Evolutionary conservation across 2,113 vertebrate genomes (phyloP), one percentile per base, ranked within the genome.

Genomic region (Siniperca chuatsi): DNA sequence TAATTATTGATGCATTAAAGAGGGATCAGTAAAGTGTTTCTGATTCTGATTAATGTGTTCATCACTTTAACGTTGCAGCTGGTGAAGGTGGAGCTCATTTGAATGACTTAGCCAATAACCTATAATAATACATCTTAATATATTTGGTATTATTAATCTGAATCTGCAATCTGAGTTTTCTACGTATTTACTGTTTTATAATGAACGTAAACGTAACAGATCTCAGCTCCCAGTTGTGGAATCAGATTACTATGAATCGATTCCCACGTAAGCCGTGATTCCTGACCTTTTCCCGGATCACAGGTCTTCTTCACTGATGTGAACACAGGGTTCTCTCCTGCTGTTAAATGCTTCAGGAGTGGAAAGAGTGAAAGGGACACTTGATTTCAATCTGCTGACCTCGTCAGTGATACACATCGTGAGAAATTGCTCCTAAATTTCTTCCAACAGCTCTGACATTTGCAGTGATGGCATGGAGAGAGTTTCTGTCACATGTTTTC

Each of bases 371-470:
- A 8, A 67, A 2, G 8, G 66, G 58, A 65, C 73, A 10, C 35
- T n/a, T 68, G 61, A 77, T 58, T 48, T 72, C 23, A 67, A 11
- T 58, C 48, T 58, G 55, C 10, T 42, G 71, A 81, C 60, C 81
- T 90, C 55, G 20, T 64, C 81, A 60, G 52, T 3, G 1, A 16
- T 9, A 67, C 40, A 8, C 71, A 37, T 74, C 76, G 2, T 74
- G 77, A 89, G 4, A 78, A 76, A 89, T 83, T 73, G 62, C 42
- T 40, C 8, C 55, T 65, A 55, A 68, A 85, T 85, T n/a, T 66
- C 37, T 66, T 58, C 48, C 65, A 85, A 73, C 79, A 89, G 85
- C 77, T 78, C 66, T 89, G 85, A 85, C 90, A 83, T 91, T 89
- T 89, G 58, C 57, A 68, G 58, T 4, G 29, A 48, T 4, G 6